Evolutionary conservation across 2,888 invertebrate species (phyloP).

Genomic region (Drosophila sordidapex): DNA sequence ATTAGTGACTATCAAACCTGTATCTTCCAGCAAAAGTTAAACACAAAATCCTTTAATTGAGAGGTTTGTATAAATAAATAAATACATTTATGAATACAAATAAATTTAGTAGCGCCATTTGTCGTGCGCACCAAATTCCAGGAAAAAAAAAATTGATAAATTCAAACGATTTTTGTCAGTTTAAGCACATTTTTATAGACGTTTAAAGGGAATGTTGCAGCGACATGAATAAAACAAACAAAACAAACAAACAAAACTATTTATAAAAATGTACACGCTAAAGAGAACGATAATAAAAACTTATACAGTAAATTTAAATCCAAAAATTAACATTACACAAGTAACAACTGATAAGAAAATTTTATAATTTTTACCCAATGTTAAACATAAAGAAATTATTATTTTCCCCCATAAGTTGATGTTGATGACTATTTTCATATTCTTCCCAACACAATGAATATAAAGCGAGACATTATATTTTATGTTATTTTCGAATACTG

Average conservation of each 20-base stretch:
- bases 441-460: neutral
- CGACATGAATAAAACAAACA: slow-evolving; percentile 33
- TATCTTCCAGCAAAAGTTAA: slow-evolving; percentile 84
- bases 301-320: slow-evolving; percentile 66
- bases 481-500: slow-evolving; percentile 9
- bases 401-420: slow-evolving; percentile 3
- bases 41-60: slow-evolving; percentile 65
- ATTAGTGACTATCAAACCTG: slow-evolving; percentile 85
- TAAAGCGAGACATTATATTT: neutral
- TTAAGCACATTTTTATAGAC: slow-evolving; percentile 80
- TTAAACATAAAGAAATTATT: slow-evolving; percentile 23
- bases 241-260: slow-evolving; percentile 46
- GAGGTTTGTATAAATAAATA: slow-evolving; percentile 62
- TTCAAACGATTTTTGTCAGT: slow-evolving; percentile 78
- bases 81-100: slow-evolving; percentile 43
- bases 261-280: slow-evolving; percentile 79
- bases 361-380: slow-evolving; percentile 44
- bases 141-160: slow-evolving; percentile 41
- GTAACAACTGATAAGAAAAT: slow-evolving; percentile 13
- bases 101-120: slow-evolving; percentile 53
- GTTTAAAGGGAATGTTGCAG: slow-evolving; percentile 62
- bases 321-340: slow-evolving; percentile 29
- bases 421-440: neutral
- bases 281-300: slow-evolving; percentile 69
- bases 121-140: slow-evolving; percentile 38